Evolutionary conservation across 64 coral and sea anemone species (phyloP).

Genomic region (Actinia tenebrosa): DNA sequence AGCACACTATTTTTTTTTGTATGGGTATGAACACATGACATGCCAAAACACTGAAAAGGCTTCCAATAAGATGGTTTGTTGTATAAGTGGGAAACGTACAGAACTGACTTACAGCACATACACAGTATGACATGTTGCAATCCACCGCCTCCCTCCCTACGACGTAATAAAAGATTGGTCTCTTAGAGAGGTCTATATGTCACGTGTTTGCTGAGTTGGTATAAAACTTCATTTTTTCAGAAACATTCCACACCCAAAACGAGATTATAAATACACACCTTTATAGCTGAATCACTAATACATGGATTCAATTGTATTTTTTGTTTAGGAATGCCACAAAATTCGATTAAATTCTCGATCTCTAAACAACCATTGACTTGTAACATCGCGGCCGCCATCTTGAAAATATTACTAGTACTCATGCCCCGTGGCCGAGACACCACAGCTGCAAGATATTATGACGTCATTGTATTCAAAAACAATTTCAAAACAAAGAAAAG

Average conservation of each 20-base stretch:
- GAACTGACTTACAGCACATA: no score
- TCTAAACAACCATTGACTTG: constrained; percentile 63
- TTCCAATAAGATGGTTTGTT: no score
- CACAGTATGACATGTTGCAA: no score
- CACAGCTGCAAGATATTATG: neutral
- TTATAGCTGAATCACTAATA: neutral
- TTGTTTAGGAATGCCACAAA: constrained; percentile 56
- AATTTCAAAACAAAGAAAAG: neutral
- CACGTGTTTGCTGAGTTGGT: no score
- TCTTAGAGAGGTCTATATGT: no score
- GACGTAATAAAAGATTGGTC: no score
- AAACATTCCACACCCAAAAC: neutral
- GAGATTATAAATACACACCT: constrained; percentile 22
- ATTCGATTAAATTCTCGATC: constrained; percentile 61
- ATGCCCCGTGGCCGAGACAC: neutral
- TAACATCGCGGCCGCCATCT: constrained; percentile 60
- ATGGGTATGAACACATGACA: no score
- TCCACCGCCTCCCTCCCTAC: no score
- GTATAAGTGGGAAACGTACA: no score
- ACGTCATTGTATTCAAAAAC: neutral
- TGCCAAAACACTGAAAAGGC: no score
- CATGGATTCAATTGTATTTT: constrained; percentile 29
- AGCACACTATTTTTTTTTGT: no score
- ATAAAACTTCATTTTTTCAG: neutral
- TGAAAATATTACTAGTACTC: constrained; percentile 10